Percentiles rank a stretch among this genome's conserved stretches.
phyloP scores from a whole-genome alignment of 2,113 vertebrate species.

The Ciconia stormi region DNA sequence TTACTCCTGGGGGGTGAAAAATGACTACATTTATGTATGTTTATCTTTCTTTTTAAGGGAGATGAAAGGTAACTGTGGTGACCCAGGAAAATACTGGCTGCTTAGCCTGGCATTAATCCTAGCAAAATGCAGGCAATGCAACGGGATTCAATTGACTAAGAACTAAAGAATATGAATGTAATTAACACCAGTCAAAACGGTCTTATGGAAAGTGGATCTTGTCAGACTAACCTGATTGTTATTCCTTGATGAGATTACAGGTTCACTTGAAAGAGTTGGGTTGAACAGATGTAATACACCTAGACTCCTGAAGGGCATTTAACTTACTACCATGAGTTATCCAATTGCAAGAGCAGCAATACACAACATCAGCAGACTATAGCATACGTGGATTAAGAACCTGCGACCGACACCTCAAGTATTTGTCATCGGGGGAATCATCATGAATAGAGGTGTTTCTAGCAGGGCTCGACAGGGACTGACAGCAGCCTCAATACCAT shows the following conservation, averaged over 20 bases:
- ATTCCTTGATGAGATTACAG: neutral
- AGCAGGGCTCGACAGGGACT: neutral
- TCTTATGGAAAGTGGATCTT: neutral
- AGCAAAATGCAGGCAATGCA: neutral
- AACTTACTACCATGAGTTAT: neutral
- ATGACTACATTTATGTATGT: neutral
- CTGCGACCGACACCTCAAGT: neutral
- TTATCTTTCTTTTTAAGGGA: neutral
- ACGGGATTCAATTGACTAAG: neutral
- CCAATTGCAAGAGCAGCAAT: neutral
- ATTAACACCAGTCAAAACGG: conserved; percentile 7
- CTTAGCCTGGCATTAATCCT: neutral
- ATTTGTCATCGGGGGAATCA: neutral
- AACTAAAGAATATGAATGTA: neutral
- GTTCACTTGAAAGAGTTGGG: neutral
- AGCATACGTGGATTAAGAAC: neutral
- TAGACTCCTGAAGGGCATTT: neutral
- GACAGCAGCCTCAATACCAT: neutral
- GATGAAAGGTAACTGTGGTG: neutral
- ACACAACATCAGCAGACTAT: neutral
- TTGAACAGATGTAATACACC: neutral
- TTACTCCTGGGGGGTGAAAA: neutral
- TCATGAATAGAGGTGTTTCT: neutral
- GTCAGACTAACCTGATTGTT: neutral
- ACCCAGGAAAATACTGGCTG: neutral